Evolutionary conservation across 2,888 invertebrate species (phyloP), one percentile per base, ranked within the genome.

Genomic region (Drosophila peninsularis): DNA sequence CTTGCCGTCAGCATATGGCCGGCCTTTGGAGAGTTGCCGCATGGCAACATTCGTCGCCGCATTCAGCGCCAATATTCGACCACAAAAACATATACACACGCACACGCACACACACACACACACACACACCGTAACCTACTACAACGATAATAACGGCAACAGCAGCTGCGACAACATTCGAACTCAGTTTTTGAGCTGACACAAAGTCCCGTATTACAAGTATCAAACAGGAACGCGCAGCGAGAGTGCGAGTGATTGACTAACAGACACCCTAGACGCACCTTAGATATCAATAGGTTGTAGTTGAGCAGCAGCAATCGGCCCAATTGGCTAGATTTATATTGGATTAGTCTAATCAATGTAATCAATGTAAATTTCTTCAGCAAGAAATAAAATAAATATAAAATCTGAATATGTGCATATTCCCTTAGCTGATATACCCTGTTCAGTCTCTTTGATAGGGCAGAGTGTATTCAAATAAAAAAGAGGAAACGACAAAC

Each of bases 31-130:
- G 65, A 62, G 53, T 73, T 82, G 61, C 47, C 53, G 54, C 68
- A 63, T 62, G 68, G 63, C 17, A 42, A 32, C 65, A 68, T 39
- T 58, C 58, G 41, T 61, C 52, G 67, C 50, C 47, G 34, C 74
- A 70, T 71, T 77, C 70, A 75, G 54, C 71, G 53, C 71, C 74
- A 71, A 75, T 75, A 80, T 80, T 86, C 72, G 69, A 72, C 82
- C 88, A 56, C 80, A 75, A 58, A 61, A 65, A 61, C 45, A 63
- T 47, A 63, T 47, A 66, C 44, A 45, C 55, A 67, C 42, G 49
- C 71, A 56, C 54, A 55, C 6, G 47, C 36, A 13, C 17, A 53
- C 55, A 67, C 49, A 42, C 55, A 21, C 58, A 63, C 13, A 19
- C 14, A 4, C 32, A 49, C 30, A 17, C 47, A 45, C 78, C n/a